Percentiles rank a stretch among this genome's conserved stretches.
Conservation (phyloP, 2,888 invertebrate species). For the Agonopterix arenella region DNA sequence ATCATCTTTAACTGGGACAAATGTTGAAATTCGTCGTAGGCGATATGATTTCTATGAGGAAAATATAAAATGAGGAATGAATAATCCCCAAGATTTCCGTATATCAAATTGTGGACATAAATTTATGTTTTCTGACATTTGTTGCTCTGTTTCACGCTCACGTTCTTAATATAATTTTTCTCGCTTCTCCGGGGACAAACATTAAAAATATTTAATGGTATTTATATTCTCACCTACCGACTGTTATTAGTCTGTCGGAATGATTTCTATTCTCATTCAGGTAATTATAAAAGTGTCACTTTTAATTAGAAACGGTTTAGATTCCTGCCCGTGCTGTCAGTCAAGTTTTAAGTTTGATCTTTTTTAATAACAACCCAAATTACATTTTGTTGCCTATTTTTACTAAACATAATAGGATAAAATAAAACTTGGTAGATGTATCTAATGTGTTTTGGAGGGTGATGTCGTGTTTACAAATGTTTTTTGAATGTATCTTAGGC, state of each 20-base stretch:
- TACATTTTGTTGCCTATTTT: too few species aligned
- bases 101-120: slow-evolving; percentile 46
- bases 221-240: slow-evolving; percentile 29
- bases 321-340: slow-evolving; percentile 37
- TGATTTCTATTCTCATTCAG: slow-evolving; percentile 32
- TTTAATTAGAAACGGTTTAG: slow-evolving; percentile 57
- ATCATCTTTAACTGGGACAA: slow-evolving; percentile 10
- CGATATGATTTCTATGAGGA: slow-evolving; percentile 33
- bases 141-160: slow-evolving; percentile 36
- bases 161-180: slow-evolving; percentile 27
- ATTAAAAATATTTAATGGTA: slow-evolving; percentile 38
- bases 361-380: not conserved
- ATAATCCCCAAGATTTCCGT: slow-evolving; percentile 40
- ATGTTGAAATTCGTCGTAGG: slow-evolving; percentile 23
- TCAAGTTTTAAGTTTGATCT: slow-evolving; percentile 27
- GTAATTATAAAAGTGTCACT: slow-evolving; percentile 62
- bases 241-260: slow-evolving; percentile 14
- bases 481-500: not conserved
- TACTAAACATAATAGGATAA: too few species aligned
- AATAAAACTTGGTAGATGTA: too few species aligned
- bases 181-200: slow-evolving; percentile 16
- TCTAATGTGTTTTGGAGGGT: too few species aligned
- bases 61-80: slow-evolving; percentile 19
- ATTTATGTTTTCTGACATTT: slow-evolving; percentile 51
- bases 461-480: not conserved